phyloP scores from a whole-genome alignment of 2,888 invertebrate genomes.

The Noctuana brunneofusca region DNA sequence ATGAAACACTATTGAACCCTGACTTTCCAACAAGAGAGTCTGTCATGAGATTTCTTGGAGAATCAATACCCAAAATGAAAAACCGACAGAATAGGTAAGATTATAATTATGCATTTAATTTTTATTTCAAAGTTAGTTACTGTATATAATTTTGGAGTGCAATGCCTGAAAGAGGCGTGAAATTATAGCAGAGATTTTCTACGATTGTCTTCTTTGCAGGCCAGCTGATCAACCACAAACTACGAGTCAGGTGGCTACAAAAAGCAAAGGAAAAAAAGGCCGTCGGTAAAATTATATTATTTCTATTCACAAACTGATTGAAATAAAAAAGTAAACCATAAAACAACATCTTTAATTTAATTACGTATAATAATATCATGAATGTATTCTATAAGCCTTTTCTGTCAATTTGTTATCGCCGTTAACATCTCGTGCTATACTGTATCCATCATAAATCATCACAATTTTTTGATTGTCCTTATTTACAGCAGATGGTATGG shows the following conservation, averaged over 20 bases:
- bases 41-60: constrained; percentile 89
- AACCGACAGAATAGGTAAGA: constrained; percentile 84
- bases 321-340: constrained; percentile 28
- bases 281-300: constrained; percentile 58
- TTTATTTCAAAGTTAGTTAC: not conserved
- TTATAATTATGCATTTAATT: not conserved
- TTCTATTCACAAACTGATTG: constrained; percentile 38
- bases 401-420: constrained; percentile 67
- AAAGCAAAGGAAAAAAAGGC: constrained; percentile 77
- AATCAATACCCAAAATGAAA: constrained; percentile 95
- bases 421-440: constrained; percentile 71
- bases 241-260: constrained; percentile 59
- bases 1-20: constrained; percentile 88
- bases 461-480: constrained; percentile 53
- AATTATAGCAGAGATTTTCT: not conserved
- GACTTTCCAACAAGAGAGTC: constrained; percentile 90
- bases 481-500: constrained; percentile 38
- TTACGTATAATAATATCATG: constrained; percentile 34
- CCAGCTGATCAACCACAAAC: constrained; percentile 74
- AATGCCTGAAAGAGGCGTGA: no score
- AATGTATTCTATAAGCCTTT: constrained; percentile 62
- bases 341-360: constrained; percentile 34
- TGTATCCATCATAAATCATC: constrained; percentile 74
- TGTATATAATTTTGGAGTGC: no score
- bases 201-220: constrained; percentile 48